A percentile compares a stretch with the other conserved stretches of the same genome.
These are phyloP conservation scores for Zapus hudsonius DNA, from an alignment of 2,113 vertebrate species.

Conservation along the genomic window DNA sequence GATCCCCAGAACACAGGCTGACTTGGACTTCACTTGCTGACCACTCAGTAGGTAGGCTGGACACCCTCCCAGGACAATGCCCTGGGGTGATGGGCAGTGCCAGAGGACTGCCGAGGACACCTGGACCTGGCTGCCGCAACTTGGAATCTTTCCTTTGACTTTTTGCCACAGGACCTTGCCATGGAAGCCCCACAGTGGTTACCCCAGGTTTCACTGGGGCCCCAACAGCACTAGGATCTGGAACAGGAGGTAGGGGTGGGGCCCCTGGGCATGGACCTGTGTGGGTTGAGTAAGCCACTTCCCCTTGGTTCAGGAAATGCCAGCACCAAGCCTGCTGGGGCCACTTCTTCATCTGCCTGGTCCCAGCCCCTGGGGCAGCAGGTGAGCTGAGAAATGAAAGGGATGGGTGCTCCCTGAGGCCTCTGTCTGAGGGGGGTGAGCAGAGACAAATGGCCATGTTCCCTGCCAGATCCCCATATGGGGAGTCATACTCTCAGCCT, in stretches of 20 bases:
- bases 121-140: background rate
- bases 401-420: background rate
- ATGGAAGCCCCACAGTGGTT: too few species aligned
- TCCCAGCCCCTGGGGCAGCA: background rate
- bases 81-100: background rate
- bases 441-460: background rate
- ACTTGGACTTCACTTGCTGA: background rate
- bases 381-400: background rate
- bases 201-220: too few species aligned
- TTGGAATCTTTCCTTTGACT: background rate
- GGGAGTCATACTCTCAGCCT: background rate
- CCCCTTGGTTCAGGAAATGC: background rate
- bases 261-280: background rate
- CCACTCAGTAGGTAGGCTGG: background rate
- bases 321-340: rapidly evolving
- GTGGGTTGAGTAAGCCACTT: background rate
- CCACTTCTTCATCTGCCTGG: background rate
- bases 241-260: background rate
- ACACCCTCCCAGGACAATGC: background rate
- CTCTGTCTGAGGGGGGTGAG: background rate
- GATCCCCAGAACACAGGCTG: background rate
- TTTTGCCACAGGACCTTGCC: background rate
- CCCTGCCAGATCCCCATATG: background rate
- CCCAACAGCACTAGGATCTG: background rate
- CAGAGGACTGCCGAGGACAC: background rate